Evolutionary conservation across 2,888 invertebrate genomes (phyloP).

Genomic region (Morinoia aosen): DNA sequence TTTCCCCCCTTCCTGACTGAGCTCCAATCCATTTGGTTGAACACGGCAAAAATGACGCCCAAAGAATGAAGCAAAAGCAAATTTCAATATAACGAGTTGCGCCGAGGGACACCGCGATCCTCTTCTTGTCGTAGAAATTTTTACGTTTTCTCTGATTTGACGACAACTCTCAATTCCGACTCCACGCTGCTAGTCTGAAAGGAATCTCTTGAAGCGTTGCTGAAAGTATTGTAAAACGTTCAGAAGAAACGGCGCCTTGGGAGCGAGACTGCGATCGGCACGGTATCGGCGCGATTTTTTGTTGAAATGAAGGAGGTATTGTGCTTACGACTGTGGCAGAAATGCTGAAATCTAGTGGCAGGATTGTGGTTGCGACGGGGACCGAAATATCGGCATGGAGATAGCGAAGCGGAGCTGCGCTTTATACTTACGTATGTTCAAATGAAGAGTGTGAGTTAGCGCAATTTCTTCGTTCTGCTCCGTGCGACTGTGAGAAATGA

Average conservation of each 20-base stretch:
- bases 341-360: slow-evolving; percentile 6
- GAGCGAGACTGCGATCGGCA: slow-evolving; percentile 8
- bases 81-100: slow-evolving; percentile 52
- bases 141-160: slow-evolving; percentile 43
- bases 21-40: slow-evolving; percentile 43
- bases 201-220: background rate
- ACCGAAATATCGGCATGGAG: background rate
- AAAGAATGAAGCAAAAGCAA: slow-evolving; percentile 51
- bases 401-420: background rate
- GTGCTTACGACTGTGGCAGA: background rate
- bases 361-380: background rate
- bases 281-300: slow-evolving; percentile 17
- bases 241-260: slow-evolving; percentile 25
- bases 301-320: slow-evolving; percentile 12
- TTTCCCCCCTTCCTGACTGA: slow-evolving; percentile 20
- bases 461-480: background rate
- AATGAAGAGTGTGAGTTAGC: background rate
- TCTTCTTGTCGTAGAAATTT: slow-evolving; percentile 47
- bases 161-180: slow-evolving; percentile 23
- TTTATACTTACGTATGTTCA: background rate
- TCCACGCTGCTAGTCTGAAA: slow-evolving; percentile 20
- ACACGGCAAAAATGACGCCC: slow-evolving; percentile 38
- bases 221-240: slow-evolving; percentile 13
- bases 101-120: slow-evolving; percentile 18
- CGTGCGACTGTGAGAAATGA: too few relatives aligned